Conservation (phyloP, 2,888 invertebrate genomes). For the Philereme vetulata region DNA sequence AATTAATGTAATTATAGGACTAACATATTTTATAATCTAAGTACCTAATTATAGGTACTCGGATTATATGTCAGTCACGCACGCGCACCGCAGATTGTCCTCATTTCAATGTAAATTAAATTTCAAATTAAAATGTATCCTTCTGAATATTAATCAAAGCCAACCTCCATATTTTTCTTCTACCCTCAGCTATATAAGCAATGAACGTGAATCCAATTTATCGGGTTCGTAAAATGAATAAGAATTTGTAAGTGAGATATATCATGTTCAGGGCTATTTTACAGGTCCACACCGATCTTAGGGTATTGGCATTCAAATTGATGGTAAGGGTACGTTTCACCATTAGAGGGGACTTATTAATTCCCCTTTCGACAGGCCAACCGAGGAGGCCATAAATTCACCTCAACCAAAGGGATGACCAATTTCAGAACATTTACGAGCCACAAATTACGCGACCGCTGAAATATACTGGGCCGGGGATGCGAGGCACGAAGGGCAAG, state of each 20-base stretch:
- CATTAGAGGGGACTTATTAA: constrained; percentile 84
- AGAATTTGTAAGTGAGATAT: constrained; percentile 74
- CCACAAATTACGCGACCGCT: constrained; percentile 83
- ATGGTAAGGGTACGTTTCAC: constrained; percentile 83
- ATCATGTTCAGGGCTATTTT: constrained; percentile 73
- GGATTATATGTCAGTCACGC: constrained; percentile 20
- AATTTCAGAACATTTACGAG: constrained; percentile 84
- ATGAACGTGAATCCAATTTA: constrained; percentile 67
- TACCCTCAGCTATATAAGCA: constrained; percentile 48
- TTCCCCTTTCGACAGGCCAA: constrained; percentile 83
- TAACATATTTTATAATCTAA: neutral
- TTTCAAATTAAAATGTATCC: constrained; percentile 33
- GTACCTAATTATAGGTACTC: neutral
- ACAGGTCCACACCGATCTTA: constrained; percentile 74
- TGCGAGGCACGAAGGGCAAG: constrained; percentile 65
- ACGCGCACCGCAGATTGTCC: constrained; percentile 19
- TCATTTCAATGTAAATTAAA: constrained; percentile 33
- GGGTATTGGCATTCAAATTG: constrained; percentile 83
- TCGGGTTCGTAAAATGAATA: constrained; percentile 66
- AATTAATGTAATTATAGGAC: constrained; percentile 3
- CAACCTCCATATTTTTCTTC: constrained; percentile 41
- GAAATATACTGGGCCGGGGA: constrained; percentile 80
- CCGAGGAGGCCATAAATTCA: constrained; percentile 83
- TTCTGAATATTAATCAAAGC: constrained; percentile 36
- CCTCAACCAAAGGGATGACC: constrained; percentile 84